Conservation (phyloP, 1,140 invertebrate genomes). For the Drosophila azteca region DNA sequence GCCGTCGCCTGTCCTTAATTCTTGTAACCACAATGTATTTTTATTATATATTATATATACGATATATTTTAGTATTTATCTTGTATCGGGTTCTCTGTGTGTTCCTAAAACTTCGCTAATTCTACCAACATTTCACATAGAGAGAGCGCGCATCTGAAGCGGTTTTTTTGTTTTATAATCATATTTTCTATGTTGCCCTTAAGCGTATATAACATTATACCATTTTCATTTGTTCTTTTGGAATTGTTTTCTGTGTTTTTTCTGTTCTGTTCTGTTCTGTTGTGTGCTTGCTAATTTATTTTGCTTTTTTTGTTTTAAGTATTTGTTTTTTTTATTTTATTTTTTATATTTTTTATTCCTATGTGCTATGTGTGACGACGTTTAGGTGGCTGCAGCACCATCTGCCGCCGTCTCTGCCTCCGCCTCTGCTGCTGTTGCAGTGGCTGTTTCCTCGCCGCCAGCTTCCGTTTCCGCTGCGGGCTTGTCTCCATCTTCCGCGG, state of each 20-base stretch:
- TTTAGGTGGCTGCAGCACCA: conserved; percentile 48
- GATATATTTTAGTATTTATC: conserved; percentile 33
- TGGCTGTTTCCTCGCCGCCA: conserved; percentile 23
- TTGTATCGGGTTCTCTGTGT: too few species aligned
- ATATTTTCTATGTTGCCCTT: conserved; percentile 41
- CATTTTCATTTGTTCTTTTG: conserved; percentile 13
- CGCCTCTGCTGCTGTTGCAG: conserved; percentile 19
- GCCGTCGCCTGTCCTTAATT: conserved; percentile 20
- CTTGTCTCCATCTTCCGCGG: conserved; percentile 28
- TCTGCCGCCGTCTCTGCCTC: conserved; percentile 28
- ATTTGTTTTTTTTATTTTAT: conserved; percentile 8
- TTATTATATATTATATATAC: conserved; percentile 11
- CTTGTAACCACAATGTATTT: background rate
- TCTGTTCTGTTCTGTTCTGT: conserved; percentile 9
- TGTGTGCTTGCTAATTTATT: conserved; percentile 26
- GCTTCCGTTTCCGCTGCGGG: conserved; percentile 53
- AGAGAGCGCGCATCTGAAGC: conserved; percentile 51
- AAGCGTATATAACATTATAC: conserved; percentile 34
- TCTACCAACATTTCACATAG: conserved; percentile 53
- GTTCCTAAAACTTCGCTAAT: background rate
- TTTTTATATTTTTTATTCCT: conserved; percentile 22
- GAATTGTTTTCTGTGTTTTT: conserved; percentile 20
- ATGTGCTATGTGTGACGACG: conserved; percentile 2
- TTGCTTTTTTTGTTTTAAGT: too few species aligned
- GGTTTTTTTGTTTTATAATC: conserved; percentile 7